Conservation (phyloP, 2,888 invertebrate genomes). For the Trimorus sp. region DNA sequence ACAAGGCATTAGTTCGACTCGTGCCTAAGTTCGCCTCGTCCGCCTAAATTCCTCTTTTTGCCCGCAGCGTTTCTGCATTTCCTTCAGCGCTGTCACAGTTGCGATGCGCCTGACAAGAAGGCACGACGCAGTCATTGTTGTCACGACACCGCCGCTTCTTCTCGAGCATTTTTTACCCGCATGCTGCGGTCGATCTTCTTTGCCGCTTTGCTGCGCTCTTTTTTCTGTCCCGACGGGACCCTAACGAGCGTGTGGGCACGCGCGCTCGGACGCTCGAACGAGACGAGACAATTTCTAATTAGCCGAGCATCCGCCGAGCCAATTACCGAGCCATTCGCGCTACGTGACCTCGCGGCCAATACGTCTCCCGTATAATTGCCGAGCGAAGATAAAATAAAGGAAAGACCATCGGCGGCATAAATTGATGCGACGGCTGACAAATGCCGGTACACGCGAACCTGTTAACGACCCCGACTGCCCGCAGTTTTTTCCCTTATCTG, state of each 20-base stretch:
- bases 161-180: conserved; percentile 41
- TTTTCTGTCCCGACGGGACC: conserved; percentile 34
- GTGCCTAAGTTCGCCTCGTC: conserved; percentile 7
- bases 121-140: conserved; percentile 57
- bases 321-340: conserved; percentile 52
- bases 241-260: conserved; percentile 39
- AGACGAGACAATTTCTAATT: conserved; percentile 64
- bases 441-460: no score
- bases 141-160: conserved; percentile 57
- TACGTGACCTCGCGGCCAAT: conserved; percentile 46
- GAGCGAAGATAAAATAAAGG: conserved; percentile 46
- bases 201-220: conserved; percentile 23
- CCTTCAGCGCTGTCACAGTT: conserved; percentile 44
- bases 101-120: conserved; percentile 63
- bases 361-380: conserved; percentile 50
- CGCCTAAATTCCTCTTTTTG: conserved; percentile 37
- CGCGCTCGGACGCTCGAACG: conserved; percentile 35
- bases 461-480: no score
- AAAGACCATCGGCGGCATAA: conserved; percentile 47
- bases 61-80: conserved; percentile 48
- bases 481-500: no score
- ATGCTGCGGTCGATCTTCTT: conserved; percentile 40
- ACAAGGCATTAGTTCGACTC: conserved; percentile 63
- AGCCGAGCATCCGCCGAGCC: conserved; percentile 50
- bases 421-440: conserved; percentile 47